Evolutionary conservation across 64 coral and sea anemone genomes (phyloP), one percentile per base, ranked within the genome.

Genomic region (Catalaphyllia jardinei): DNA sequence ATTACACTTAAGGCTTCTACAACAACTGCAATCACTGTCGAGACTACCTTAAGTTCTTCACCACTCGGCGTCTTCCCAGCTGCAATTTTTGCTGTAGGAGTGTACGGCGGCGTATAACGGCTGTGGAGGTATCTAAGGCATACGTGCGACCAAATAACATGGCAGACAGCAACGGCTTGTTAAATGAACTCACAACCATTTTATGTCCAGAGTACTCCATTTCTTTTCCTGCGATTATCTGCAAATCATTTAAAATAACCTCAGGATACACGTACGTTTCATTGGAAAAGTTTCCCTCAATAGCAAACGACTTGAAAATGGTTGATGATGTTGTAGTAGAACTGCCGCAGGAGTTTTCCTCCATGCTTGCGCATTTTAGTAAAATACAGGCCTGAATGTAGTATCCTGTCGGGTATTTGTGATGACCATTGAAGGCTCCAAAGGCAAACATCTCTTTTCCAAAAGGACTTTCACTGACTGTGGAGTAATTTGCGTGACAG

Each of bases 381-480:
- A 99, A 57, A 52, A 90, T 76, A 73, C 97, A 99, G 38, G 88
- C 91, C 71, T 99, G 91, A 33, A 93, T 38, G 16, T 79, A 92
- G 42, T 76, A 95, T 46, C 0, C n/a, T 29, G 5, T 93, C 77
- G 52, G 39, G 42, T 46, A 20, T 24, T 60, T 20, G 57, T 95
- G 93, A 31, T 33, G 28, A 9, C 97, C 97, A 35, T 65, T 92
- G 54, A 95, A 99, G 25, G 87, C 93, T 16, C 97, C 97, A 52
- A 99, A 99, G n/a, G 91, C 97, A 91, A 93, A 99, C 1, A 20
- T 83, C 46, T 99, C 97, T 52, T 61, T 76, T 16, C 75, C 13
- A 31, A 65, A 67, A 57, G 74, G 22, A 24, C 67, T 52, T 39
- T 60, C 42, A 25, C 77, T 87, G 0, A 18, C 46, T 13, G 85